Base-by-base conservation (phyloP, 2,797 vertebrate genomes). In the Propithecus perrieri region DNA sequence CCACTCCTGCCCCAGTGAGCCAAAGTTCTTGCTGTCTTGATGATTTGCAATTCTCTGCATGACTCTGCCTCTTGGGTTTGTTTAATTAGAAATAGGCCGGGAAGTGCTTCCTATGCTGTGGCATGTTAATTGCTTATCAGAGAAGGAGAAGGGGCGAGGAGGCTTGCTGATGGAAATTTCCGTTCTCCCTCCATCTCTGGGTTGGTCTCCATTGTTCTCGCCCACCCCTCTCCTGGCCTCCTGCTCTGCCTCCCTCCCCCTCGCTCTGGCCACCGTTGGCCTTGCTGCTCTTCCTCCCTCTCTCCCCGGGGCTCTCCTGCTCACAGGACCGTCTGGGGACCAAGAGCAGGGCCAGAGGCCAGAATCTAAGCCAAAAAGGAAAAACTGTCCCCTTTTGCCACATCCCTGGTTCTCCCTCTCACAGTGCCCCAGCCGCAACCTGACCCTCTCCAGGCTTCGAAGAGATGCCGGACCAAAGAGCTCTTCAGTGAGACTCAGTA, bases 71-170 rank as follows among this genome's bases (percentile, higher is more conserved):
- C 96, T 94, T 30, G 81, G 84, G 89, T 94, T 95, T 89, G 96
- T 93, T 94, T 95, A 97, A 72, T 86, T 93, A 97, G 95, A 96
- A 97, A 90, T 79, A 98, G 94, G 91, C 85, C 26, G 84, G 96
- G 93, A 12, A 5, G 80, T 50, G 69, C 92, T 86, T 63, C 91
- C 91, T 89, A 75, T 88, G 96, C 93, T 17, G 35, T 13, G 1
- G 69, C 75, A 87, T 95, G 76, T 91, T 95, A 95, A 96, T 97
- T 96, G 92, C 92, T 97, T 76, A 79, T 83, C 92, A 76, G 92
- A 97, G 86, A 95, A 96, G 59, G 81, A 93, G 96, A 43, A 93
- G 87, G 67, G 15, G 74, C 79, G 79, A 65, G 93, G 81, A 80
- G 67, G 38, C 85, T 85, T 81, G 93, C 92, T 35, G 89, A 97